Base-by-base conservation (phyloP, 2,113 vertebrate genomes). In the Parus major region DNA sequence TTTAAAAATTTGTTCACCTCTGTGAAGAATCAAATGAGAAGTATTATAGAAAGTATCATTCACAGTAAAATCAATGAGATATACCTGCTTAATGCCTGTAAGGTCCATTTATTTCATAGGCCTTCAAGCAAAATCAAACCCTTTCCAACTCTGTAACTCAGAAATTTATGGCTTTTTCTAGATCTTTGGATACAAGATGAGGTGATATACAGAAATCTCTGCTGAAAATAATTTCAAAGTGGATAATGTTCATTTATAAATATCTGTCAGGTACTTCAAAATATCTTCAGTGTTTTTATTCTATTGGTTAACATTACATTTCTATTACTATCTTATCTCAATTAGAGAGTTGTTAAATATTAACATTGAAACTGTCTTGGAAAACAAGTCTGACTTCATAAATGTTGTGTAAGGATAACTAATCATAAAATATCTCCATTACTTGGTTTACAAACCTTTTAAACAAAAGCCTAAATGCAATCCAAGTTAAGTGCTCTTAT, bases 311-410 rank as follows among this genome's bases (percentile, higher is more conserved):
- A 59, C 16, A 79, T 64, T 35, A 56, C 6, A 5, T 90, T 91
- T 76, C 47, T 41, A 5, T 72, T 56, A 68, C 24, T 72, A 13
- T 90, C 66, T 86, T 66, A 56, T 53, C 71, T 0, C 0, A 86
- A 55, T 81, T 81, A 77, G 21, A 71, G 42, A 39, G 27, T 20
- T 90, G 88, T 94, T 95, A 95, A 93, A 96, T 63, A 92, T 96
- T 94, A 97, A 93, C 86, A 52, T 17, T 39, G 82, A 86, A 93
- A 94, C 63, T 69, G 28, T 80, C 79, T 89, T 69, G 55, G 76
- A 88, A 94, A 95, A 72, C 63, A 93, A 95, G 79, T 55, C 59
- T 88, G 66, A 50, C 79, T 80, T 94, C 42, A 80, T 53, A 69
- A 76, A 72, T 92, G 36, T 84, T 70, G 36, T 82, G 65, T 86